Percentiles rank a stretch among this genome's conserved stretches.
Conservation (phyloP, 2,888 invertebrate species). For the Xylota segnis region DNA sequence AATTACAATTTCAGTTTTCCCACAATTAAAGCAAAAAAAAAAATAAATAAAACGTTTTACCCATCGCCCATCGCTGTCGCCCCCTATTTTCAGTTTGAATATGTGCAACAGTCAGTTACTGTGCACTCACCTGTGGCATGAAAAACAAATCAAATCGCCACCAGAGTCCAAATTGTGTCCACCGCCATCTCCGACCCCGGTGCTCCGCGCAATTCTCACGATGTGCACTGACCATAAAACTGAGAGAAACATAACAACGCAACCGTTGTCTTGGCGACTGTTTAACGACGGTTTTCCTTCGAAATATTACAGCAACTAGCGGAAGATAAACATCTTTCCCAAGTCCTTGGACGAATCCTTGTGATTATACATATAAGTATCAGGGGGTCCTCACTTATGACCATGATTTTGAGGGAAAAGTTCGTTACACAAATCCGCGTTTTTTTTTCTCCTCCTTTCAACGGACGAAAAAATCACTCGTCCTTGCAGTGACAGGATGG, state of each 20-base stretch:
- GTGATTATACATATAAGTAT: neutral
- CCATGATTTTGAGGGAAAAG: slow-evolving; percentile 38
- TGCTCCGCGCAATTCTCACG: slow-evolving; percentile 63
- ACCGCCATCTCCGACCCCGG: slow-evolving; percentile 22
- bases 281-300: slow-evolving; percentile 28
- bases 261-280: slow-evolving; percentile 48
- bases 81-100: slow-evolving; percentile 39
- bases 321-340: slow-evolving; percentile 69
- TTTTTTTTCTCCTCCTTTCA: slow-evolving; percentile 1
- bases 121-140: slow-evolving; percentile 73
- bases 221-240: slow-evolving; percentile 66
- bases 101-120: slow-evolving; percentile 68
- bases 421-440: slow-evolving; percentile 69
- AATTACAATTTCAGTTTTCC: slow-evolving; percentile 59
- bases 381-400: slow-evolving; percentile 12
- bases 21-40: slow-evolving; percentile 61
- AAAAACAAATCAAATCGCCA: slow-evolving; percentile 74
- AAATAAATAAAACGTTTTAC: slow-evolving; percentile 48
- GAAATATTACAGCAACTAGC: slow-evolving; percentile 14
- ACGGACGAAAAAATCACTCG: slow-evolving; percentile 13
- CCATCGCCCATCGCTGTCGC: slow-evolving; percentile 49
- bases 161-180: slow-evolving; percentile 42
- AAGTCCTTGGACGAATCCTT: slow-evolving; percentile 45
- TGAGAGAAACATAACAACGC: slow-evolving; percentile 14
- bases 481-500: slow-evolving; percentile 10